phyloP scores from a whole-genome alignment of 2,888 invertebrate species.

The Hydrotaea diabolus region DNA sequence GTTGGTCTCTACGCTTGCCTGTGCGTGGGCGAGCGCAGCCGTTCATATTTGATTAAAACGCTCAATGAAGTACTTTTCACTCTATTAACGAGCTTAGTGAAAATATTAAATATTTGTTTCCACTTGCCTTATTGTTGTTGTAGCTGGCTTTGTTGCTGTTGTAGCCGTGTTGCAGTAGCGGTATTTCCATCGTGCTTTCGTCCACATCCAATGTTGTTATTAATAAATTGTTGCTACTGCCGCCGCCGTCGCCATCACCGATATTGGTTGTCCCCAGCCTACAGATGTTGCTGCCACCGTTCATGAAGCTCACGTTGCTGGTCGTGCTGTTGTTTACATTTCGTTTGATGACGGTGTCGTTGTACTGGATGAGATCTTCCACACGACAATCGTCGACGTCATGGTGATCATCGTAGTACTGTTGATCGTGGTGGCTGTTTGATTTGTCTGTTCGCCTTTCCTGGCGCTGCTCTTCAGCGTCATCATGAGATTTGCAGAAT shows the following conservation, averaged over 20 bases:
- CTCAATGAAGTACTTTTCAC: too few relatives aligned
- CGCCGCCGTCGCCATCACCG: conserved; percentile 29
- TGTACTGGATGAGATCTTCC: conserved; percentile 67
- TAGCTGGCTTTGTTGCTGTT: conserved; percentile 36
- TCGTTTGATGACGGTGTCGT: conserved; percentile 64
- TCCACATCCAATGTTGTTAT: conserved; percentile 60
- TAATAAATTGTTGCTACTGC: conserved; percentile 41
- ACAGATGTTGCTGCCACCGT: background rate
- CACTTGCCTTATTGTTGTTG: conserved; percentile 64
- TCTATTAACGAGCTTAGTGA: background rate
- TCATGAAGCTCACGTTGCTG: conserved; percentile 41
- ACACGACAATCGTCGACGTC: conserved; percentile 42
- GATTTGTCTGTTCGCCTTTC: too few relatives aligned
- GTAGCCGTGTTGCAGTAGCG: conserved; percentile 68
- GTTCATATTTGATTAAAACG: too few relatives aligned
- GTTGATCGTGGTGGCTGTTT: too few relatives aligned
- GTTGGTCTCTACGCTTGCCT: too few relatives aligned
- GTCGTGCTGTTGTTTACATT: conserved; percentile 47
- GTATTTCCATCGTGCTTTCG: conserved; percentile 75
- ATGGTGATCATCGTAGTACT: conserved; percentile 2
- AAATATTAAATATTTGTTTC: conserved; percentile 2
- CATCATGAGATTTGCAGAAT: conserved; percentile 45
- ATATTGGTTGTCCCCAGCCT: too few relatives aligned
- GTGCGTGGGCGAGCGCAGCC: too few relatives aligned
- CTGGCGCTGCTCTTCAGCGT: conserved; percentile 9